Conservation (phyloP, 2,888 invertebrate species). For the Onthophagus sagittarius region DNA sequence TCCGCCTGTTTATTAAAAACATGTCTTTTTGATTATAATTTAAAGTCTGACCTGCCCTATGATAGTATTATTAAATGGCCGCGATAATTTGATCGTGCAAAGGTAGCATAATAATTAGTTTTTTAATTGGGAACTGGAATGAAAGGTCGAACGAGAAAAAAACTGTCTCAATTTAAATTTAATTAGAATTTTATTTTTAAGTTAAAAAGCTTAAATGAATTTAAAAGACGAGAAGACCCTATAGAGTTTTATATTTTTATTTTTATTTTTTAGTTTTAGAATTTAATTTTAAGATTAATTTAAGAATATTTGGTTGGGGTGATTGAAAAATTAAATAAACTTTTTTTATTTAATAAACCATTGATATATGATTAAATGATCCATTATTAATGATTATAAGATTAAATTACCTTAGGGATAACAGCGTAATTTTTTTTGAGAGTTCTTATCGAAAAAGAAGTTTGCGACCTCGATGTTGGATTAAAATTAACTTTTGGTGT, state of each 20-base stretch:
- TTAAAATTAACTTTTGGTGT: conserved; percentile 46
- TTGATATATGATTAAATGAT: conserved; percentile 52
- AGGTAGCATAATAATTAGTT: conserved; percentile 79
- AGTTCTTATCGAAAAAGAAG: conserved; percentile 70
- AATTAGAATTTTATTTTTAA: conserved; percentile 56
- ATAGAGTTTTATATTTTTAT: conserved; percentile 61
- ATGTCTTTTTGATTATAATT: conserved; percentile 63
- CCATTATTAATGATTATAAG: conserved; percentile 60
- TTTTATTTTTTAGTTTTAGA: conserved; percentile 38
- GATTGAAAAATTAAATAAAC: conserved; percentile 55
- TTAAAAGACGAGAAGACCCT: conserved; percentile 77
- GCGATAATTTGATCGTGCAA: conserved; percentile 75
- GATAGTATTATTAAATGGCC: conserved; percentile 64
- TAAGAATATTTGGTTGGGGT: conserved; percentile 60
- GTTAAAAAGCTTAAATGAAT: conserved; percentile 63
- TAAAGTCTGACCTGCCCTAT: conserved; percentile 72
- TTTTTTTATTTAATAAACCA: conserved; percentile 42
- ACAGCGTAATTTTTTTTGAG: conserved; percentile 76
- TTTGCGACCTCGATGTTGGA: conserved; percentile 84
- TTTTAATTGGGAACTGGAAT: conserved; percentile 77
- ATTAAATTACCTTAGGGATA: conserved; percentile 80
- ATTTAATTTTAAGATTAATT: background rate
- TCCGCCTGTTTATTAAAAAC: conserved; percentile 77
- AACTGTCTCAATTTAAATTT: conserved; percentile 56
- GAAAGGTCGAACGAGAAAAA: conserved; percentile 68